phyloP scores from a whole-genome alignment of 2,888 invertebrate genomes.

The Pristionchus japonicus region DNA sequence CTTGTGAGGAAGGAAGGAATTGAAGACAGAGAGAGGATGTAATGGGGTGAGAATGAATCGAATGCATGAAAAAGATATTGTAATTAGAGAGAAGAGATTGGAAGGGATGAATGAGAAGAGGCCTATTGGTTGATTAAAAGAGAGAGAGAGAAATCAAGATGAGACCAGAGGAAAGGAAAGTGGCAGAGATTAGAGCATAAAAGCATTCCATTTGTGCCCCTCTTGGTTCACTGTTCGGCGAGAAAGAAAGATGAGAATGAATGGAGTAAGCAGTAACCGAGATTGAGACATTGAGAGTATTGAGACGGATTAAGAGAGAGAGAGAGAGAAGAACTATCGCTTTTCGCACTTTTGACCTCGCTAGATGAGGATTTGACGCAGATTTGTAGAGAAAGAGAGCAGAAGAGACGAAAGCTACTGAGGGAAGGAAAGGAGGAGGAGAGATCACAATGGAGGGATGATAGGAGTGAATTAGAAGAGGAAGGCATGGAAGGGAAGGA shows the following conservation, averaged over 20 bases:
- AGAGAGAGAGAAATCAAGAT: conserved; percentile 24
- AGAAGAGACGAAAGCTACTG: not conserved
- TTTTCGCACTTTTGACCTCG: conserved; percentile 40
- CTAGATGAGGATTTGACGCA: not conserved
- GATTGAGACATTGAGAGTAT: conserved; percentile 29
- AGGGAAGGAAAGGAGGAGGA: no score
- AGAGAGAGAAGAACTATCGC: not conserved
- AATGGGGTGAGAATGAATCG: conserved; percentile 26
- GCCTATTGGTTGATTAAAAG: not conserved
- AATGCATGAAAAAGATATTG: conserved; percentile 18
- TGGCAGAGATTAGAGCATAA: conserved; percentile 23
- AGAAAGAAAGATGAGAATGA: not conserved
- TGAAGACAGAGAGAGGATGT: not conserved
- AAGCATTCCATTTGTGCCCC: not conserved
- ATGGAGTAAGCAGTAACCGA: not conserved
- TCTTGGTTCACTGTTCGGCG: conserved; percentile 4
- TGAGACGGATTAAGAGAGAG: conserved; percentile 9
- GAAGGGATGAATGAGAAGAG: not conserved
- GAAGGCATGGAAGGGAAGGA: not conserved
- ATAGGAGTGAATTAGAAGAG: no score
- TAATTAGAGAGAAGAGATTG: not conserved
- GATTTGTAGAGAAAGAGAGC: conserved; percentile 1
- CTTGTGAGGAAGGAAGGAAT: not conserved
- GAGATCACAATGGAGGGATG: no score
- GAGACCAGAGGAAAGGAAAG: conserved; percentile 17